Evolutionary conservation across 1,140 invertebrate species (phyloP), one percentile per base, ranked within the genome.

Genomic region (Zophobas morio): DNA sequence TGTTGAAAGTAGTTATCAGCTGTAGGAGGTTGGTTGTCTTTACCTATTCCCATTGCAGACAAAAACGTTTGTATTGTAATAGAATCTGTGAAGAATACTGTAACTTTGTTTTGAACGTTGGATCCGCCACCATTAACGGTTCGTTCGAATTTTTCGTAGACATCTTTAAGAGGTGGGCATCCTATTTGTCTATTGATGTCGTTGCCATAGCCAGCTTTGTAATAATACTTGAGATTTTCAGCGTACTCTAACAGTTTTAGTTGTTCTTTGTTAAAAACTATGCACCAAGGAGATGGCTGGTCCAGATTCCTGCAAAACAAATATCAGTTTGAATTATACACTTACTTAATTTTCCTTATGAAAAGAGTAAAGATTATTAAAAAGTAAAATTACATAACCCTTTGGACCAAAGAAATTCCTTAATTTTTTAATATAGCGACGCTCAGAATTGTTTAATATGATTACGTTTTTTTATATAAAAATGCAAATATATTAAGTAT

Each of bases 161-260:
- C 90, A 80, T 97, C 93, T 81, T 92, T 90, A 0, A 95, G 85
- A 1, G 92, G 87, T 0, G 91, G 89, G 86, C 96, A 97, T 51
- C 93, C 94, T 20, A 96, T 87, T 47, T 86, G 85, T 72, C 87
- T 88, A 76, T 93, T 92, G 51, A 91, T 86, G 4, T 89, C 85
- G 60, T 91, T 90, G 0, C 94, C 95, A 83, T 94, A 94, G 1
- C 94, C 94, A 71, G 91, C 89, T 74, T 90, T 91, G 85, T 95
- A 95, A 82, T 93, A 96, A 78, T 93, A 91, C 83, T 93, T 89
- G 3, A 97, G 85, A 87, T 97, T 95, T 84, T 95, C 92, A 0
- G 88, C 86, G 82, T 96, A 97, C 83, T 97, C 95, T 36, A 96
- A 74, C 1, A 94, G 84, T 78, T 90, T 88, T 0, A 95, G 86